Evolutionary conservation across 1,140 invertebrate species (phyloP).

Genomic region (Catajapyx aquilonaris): DNA sequence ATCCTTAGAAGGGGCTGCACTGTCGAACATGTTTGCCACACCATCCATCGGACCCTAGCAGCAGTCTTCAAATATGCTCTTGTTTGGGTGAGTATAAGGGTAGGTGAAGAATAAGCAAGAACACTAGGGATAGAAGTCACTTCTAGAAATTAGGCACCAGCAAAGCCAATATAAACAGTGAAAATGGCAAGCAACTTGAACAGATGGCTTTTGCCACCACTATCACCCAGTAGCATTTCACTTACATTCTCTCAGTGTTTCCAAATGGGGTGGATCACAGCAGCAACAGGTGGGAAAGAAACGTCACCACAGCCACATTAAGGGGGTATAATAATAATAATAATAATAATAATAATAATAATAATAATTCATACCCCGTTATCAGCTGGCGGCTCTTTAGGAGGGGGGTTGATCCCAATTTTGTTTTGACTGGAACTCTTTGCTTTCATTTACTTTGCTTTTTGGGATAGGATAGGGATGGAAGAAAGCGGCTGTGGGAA

Average conservation of each 20-base stretch:
- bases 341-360: neutral
- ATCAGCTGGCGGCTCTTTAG: no score
- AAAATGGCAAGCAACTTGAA: slow-evolving; percentile 1
- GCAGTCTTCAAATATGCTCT: slow-evolving; percentile 89
- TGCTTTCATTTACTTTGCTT: no score
- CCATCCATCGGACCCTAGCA: slow-evolving; percentile 82
- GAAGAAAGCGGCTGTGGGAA: no score
- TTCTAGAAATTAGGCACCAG: neutral
- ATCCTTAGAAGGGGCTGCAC: slow-evolving; percentile 76
- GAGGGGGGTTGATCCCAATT: no score
- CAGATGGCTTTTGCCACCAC: neutral
- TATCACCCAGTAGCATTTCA: neutral
- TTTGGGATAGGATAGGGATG: no score
- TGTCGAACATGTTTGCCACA: slow-evolving; percentile 92
- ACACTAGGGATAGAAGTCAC: neutral
- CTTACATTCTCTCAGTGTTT: no score
- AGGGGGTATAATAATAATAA: neutral
- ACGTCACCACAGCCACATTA: neutral
- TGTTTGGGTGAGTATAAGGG: slow-evolving; percentile 61
- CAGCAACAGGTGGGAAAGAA: neutral
- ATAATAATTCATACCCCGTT: no score
- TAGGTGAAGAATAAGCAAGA: neutral
- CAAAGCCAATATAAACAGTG: slow-evolving; percentile 2
- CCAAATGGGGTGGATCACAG: no score
- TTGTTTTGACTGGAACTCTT: no score